Conservation (phyloP, 2,888 invertebrate genomes). For the Acleris sparsana region DNA sequence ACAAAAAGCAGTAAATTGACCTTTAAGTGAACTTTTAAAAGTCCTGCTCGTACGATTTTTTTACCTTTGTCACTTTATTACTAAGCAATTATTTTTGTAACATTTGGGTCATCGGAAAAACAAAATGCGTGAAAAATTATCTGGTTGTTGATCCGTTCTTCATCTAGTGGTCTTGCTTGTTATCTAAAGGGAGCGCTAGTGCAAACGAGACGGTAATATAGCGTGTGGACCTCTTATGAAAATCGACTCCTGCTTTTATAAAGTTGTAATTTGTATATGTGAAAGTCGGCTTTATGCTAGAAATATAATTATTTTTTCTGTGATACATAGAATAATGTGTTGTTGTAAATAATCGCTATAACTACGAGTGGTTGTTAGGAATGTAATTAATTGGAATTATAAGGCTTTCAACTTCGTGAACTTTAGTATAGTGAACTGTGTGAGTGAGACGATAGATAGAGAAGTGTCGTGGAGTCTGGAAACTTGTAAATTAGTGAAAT, state of each 20-base stretch:
- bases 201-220: too few species aligned
- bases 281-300: constrained; percentile 52
- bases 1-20: too few species aligned
- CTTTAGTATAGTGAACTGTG: constrained; percentile 52
- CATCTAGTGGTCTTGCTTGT: too few species aligned
- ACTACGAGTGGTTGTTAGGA: constrained; percentile 61
- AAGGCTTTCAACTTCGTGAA: constrained; percentile 72
- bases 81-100: too few species aligned
- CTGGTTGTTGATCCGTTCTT: too few species aligned
- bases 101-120: too few species aligned
- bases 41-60: too few species aligned
- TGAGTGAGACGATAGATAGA: constrained; percentile 65
- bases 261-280: constrained; percentile 25
- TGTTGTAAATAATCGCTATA: constrained; percentile 72
- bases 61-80: too few species aligned
- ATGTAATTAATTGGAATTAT: constrained; percentile 52
- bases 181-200: too few species aligned
- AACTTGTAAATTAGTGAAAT: constrained; percentile 70
- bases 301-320: constrained; percentile 81
- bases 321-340: constrained; percentile 80
- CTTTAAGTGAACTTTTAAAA: too few species aligned
- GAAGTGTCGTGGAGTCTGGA: constrained; percentile 45
- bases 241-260: neutral
- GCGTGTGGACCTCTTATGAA: too few species aligned
- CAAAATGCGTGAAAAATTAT: too few species aligned